Evolutionary conservation across 2,888 invertebrate genomes (phyloP), one percentile per base, ranked within the genome.

Genomic region (Ectobius pallidus): DNA sequence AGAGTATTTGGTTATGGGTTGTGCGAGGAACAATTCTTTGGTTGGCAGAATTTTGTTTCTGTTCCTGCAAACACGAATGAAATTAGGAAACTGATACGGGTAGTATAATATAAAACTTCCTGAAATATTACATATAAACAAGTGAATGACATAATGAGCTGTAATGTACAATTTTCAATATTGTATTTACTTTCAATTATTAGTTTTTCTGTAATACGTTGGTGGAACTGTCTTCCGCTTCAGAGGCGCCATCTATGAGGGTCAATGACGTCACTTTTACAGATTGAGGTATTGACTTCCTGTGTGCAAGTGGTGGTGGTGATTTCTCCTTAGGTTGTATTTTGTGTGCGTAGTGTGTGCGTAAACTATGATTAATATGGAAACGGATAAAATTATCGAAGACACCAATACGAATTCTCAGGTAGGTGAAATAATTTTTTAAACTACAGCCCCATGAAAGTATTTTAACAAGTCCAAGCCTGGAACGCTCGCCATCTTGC

Each of bases 371-470:
- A 88, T 90, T 87, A 92, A 92, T 90, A 94, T 94, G 94, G 94
- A 94, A 90, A 94, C 93, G 86, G 94, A 94, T 88, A 92, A 92
- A 89, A 90, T 92, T 85, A 91, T 92, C 87, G 93, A 93, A 87
- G 94, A 94, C 83, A 86, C 89, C 79, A 88, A 87, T 84, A 86
- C 88, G 81, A 90, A 88, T 86, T 86, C 88, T 81, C 90, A 90
- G 88, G 90, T 89, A 83, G 80, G 81, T 6, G n/a, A n/a, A 2
- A 16, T 58, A 58, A 1, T 6, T 2, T 16, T n/a, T 55, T 11
- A 16, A 16, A 25, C 14, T 30, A 30, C 30, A 30, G 32, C 30
- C 27, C 30, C n/a, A 58, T 30, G 3, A 30, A 58, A 58, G 4
- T 6, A 16, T 58, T 30, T 14, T 46, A 25, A 34, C n/a, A 27